phyloP scores from a whole-genome alignment of 2,113 vertebrate genomes.

The Hippocampus abdominalis region DNA sequence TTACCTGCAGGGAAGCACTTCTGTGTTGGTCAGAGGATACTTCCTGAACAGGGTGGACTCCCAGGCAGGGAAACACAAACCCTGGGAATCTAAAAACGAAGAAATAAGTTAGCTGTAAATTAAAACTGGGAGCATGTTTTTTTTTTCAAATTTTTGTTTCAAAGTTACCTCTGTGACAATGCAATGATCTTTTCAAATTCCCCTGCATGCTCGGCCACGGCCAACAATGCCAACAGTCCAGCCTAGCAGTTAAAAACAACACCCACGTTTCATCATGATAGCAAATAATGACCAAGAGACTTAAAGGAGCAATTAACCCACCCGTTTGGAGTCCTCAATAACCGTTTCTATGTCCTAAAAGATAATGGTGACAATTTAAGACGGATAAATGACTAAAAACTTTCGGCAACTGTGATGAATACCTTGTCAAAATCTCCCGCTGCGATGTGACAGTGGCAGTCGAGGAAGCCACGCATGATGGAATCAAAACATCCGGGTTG shows the following conservation, averaged over 20 bases:
- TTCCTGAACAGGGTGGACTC: constrained; percentile 88
- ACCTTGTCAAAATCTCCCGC: constrained; percentile 70
- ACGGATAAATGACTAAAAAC: background rate
- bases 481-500: constrained; percentile 5
- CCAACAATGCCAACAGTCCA: constrained; percentile 79
- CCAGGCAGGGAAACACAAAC: constrained; percentile 85
- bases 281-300: background rate
- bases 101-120: background rate
- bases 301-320: constrained; percentile 16
- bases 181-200: constrained; percentile 89
- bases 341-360: constrained; percentile 82
- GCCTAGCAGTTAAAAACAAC: constrained; percentile 61
- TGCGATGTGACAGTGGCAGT: constrained; percentile 77
- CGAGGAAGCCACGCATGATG: constrained; percentile 63
- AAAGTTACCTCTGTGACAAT: constrained; percentile 79
- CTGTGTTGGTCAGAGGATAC: constrained; percentile 72
- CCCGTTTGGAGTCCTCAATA: constrained; percentile 80
- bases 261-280: fast-evolving
- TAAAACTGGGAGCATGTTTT: background rate
- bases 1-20: constrained; percentile 80
- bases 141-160: background rate
- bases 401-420: background rate
- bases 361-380: background rate
- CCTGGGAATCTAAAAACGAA: constrained; percentile 73
- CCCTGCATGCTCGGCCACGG: constrained; percentile 83